Base-by-base conservation (phyloP, 2,888 invertebrate species). In the Ischnus inquisitorius region DNA sequence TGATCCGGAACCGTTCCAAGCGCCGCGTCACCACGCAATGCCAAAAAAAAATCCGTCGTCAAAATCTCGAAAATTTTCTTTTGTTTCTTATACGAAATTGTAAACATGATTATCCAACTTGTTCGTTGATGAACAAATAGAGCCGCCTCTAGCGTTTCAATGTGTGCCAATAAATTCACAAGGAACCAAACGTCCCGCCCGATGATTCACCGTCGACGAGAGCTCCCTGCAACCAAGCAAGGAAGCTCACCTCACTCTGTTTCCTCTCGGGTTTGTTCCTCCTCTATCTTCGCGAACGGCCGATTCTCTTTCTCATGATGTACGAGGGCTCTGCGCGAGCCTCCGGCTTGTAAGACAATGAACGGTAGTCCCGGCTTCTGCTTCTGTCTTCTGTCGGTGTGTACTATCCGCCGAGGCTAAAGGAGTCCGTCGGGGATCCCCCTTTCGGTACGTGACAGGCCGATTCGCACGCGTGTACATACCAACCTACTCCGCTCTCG, bases 281-380 rank as follows among this genome's bases (percentile, higher is more conserved):
- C 54, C 62, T 62, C 14, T n/a, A 16, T 10, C 16, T 51, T 14
- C 22, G 5, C 5, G 34, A 34, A 34, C 3, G 16, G 34, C 39
- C 41, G 51, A 16, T 25, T 62, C 71, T 78, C 82, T 72, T 77
- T 69, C 76, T 76, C 64, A 60, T 83, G 83, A 83, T 83, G 67
- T 79, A 83, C 76, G 83, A 83, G 71, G 87, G 87, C 80, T 86
- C 34, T 34, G 34, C 86, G 72, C 84, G 87, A 87, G 87, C 87
- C 86, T 85, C 87, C 78, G 68, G 75, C 83, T 86, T 87, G 87
- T 90, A 90, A 90, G 90, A 90, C 90, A 90, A 89, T 90, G 89
- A 88, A 85, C 80, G 72, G 69, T 75, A 79, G 75, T 71, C 57
- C 34, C 60, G 16, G 25, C 60, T 65, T 28, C 60, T 65, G 82